Conservation (phyloP, 2,888 invertebrate genomes). For the Heteromurus nitidus region DNA sequence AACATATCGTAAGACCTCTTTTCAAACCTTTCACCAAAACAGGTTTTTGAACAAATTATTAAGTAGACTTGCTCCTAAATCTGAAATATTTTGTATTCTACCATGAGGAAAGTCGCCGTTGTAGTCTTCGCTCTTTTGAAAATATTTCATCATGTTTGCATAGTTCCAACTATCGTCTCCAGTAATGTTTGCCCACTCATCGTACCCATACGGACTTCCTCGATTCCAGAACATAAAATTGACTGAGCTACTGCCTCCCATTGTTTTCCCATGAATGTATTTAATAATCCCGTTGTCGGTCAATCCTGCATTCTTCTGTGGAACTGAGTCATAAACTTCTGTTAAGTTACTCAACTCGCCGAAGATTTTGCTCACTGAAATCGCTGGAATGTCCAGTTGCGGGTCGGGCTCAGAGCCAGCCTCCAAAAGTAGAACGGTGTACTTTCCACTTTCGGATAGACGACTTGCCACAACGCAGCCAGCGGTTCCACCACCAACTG, state of each 20-base stretch:
- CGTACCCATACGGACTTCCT: conserved; percentile 30
- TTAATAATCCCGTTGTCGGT: conserved; percentile 10
- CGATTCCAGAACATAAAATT: conserved; percentile 44
- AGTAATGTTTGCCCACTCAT: conserved; percentile 41
- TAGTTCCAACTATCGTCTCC: conserved; percentile 37
- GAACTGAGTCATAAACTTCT: neutral
- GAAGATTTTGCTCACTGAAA: no score
- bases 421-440: conserved; percentile 13
- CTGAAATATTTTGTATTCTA: neutral
- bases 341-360: no score
- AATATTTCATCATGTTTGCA: conserved; percentile 34
- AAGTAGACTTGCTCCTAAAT: neutral
- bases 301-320: conserved; percentile 5
- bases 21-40: neutral
- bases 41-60: neutral
- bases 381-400: neutral
- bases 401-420: neutral
- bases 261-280: conserved; percentile 20
- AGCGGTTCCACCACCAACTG: conserved; percentile 19
- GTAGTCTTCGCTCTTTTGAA: conserved; percentile 38
- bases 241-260: conserved; percentile 31
- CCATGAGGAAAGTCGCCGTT: conserved; percentile 15
- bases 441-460: conserved; percentile 18
- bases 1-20: neutral
- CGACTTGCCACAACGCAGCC: conserved; percentile 8